A percentile compares a stretch with the other conserved stretches of the same genome.
phyloP scores from a whole-genome alignment of 2,888 invertebrate species.

The Gnatocerus cornutus region DNA sequence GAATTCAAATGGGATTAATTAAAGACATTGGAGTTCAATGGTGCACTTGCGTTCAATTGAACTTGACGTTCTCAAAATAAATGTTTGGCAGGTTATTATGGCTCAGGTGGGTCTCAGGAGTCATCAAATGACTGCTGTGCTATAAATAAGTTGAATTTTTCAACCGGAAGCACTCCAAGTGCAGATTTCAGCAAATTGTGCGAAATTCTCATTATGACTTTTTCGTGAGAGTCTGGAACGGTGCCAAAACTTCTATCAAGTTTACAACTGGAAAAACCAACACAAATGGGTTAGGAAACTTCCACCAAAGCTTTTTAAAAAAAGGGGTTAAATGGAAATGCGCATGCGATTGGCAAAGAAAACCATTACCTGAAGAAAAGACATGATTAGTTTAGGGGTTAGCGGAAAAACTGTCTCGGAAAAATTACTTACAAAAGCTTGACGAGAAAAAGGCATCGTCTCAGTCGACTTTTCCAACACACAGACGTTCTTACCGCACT shows the following conservation, averaged over 20 bases:
- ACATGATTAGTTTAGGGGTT: slow-evolving; percentile 22
- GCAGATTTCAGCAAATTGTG: slow-evolving; percentile 10
- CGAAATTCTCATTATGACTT: slow-evolving; percentile 15
- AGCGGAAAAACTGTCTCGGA: slow-evolving; percentile 26
- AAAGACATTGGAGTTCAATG: background rate
- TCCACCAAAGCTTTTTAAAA: slow-evolving; percentile 21
- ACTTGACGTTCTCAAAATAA: slow-evolving; percentile 39
- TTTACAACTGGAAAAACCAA: slow-evolving; percentile 40
- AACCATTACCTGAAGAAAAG: slow-evolving; percentile 26
- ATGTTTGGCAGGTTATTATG: slow-evolving; percentile 34
- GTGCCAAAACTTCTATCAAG: slow-evolving; percentile 16
- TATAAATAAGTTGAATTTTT: slow-evolving; percentile 20
- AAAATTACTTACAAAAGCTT: slow-evolving; percentile 45
- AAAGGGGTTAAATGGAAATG: slow-evolving; percentile 3
- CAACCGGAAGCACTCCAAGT: slow-evolving; percentile 16
- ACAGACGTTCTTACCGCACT: slow-evolving; percentile 18
- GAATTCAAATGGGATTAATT: slow-evolving; percentile 2
- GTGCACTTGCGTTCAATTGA: slow-evolving; percentile 37
- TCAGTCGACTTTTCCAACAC: slow-evolving; percentile 15
- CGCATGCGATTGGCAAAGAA: slow-evolving; percentile 43
- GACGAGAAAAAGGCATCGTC: slow-evolving; percentile 46
- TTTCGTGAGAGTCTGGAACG: slow-evolving; percentile 18
- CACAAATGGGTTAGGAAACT: slow-evolving; percentile 32
- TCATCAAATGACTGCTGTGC: slow-evolving; percentile 10
- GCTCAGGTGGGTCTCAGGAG: slow-evolving; percentile 28